Base-by-base conservation (phyloP, 2,797 vertebrate genomes). In the Paedocypris micromegethes region DNA sequence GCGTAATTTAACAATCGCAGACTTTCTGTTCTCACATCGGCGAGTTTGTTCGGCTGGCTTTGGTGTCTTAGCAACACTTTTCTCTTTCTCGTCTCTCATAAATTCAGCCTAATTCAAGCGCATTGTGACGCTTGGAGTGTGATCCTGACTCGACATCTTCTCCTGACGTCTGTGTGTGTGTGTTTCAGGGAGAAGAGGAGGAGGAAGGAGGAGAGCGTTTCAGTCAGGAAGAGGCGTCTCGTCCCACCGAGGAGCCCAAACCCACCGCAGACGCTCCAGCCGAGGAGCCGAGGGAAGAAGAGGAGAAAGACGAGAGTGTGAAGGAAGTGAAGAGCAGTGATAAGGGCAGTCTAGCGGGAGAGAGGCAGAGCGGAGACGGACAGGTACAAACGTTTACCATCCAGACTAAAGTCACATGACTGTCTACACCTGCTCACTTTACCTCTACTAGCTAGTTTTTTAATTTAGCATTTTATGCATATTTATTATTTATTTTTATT, bases 361-460 rank as follows among this genome's bases (percentile, higher is more conserved):
- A 98, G 82, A 85, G 96, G 55, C 96, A 98, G 68, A 98, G 95
- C 9, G 96, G 96, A 0, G 96, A 98, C 0, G 96, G 96, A 63
- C 95, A 98, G 93, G 96, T 97, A 86, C 84, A 87, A 39, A 2
- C 6, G 38, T 48, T 23, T 23, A 23, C 23, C 23, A 23, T 23
- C 23, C 23, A 23, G 23, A 23, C 1, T 1, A 23, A 23, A 23
- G 23, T 23, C 23, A 23, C 23, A 23, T 23, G 23, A 23, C 23
- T 23, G 23, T 23, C 23, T 23, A 23, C 23, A 23, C 23, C 1
- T 23, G 23, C 23, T 23, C 23, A 23, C 23, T 23, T 23, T 23
- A 23, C 23, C 23, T 23, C 23, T 1, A 23, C 23, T 23, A 23
- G 23, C 23, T 23, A n/a, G 23, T 23, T 23, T 23, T 23, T 23